Evolutionary conservation across 1,140 invertebrate species (phyloP), one percentile per base, ranked within the genome.

Genomic region (Atta texana): DNA sequence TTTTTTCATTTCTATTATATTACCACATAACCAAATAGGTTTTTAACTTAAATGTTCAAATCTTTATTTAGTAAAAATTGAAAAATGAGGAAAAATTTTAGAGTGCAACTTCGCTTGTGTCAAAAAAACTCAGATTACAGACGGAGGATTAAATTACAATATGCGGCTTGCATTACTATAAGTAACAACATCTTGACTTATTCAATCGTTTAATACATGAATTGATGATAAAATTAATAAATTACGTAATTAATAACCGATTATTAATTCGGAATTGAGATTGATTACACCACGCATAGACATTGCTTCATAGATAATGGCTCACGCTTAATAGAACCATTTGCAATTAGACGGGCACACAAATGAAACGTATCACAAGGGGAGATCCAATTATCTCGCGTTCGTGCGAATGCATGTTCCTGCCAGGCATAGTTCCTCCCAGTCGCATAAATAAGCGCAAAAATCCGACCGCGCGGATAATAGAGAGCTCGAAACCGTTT

Each of bases 351-450:
- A 39, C 55, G 12, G 34, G 8, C 39, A 76, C 69, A 63, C 59
- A 55, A 53, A 63, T 51, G 63, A 51, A 21, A 24, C 51, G 18
- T 85, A 69, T 68, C 85, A 39, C 14, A 69, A 16, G 8, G 34
- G 34, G 53, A 24, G 24, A 63, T 59, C 55, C 74, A 86, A 89
- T 88, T 89, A 89, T 77, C 87, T 69, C 63, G 14, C 71, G 69
- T 86, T 76, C 75, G 53, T 57, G 69, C 63, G 51, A 89, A 89
- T 71, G 72, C 51, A 59, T 71, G 61, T 89, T 76, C 34, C 81
- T 28, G 69, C 71, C 81, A 12, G 59, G n/a, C 31, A 24, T 24
- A 53, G 66, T 28, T 31, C 44, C 51, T 55, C 86, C 7, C 8
- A 44, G 16, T 72, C 86, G 81, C 76, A 71, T 87, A 87, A 76